These are phyloP conservation scores for Polietes domitor DNA, from an alignment of 2,888 invertebrate genomes.

Conservation along the genomic window DNA sequence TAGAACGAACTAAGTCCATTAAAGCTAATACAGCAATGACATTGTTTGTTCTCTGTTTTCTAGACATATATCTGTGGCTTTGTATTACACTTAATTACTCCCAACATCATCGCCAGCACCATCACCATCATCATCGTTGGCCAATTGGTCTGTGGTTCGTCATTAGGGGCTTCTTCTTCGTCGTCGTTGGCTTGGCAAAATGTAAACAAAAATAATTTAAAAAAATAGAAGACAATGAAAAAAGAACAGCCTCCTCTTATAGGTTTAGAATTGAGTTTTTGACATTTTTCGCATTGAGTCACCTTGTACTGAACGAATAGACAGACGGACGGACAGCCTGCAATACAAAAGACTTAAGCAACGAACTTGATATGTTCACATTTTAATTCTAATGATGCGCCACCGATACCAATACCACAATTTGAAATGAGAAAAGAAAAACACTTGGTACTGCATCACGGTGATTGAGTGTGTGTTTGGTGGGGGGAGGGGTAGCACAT, in stretches of 20 bases:
- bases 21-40: slow-evolving; percentile 48
- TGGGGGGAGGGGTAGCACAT: slow-evolving; percentile 3
- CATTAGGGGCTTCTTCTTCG: too few relatives aligned
- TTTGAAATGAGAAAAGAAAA: too few relatives aligned
- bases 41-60: slow-evolving; percentile 37
- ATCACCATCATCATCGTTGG: too few relatives aligned
- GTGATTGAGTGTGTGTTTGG: background rate
- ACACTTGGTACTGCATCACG: too few relatives aligned
- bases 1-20: too few relatives aligned
- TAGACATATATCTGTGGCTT: too few relatives aligned
- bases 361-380: slow-evolving; percentile 64
- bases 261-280: slow-evolving; percentile 53
- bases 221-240: background rate
- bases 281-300: slow-evolving; percentile 61
- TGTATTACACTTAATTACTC: too few relatives aligned
- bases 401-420: background rate
- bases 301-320: slow-evolving; percentile 57
- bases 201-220: background rate
- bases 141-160: too few relatives aligned
- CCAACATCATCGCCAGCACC: too few relatives aligned
- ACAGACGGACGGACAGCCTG: slow-evolving; percentile 9
- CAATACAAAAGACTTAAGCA: slow-evolving; percentile 55
- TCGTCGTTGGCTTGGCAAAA: background rate
- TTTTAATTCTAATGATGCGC: slow-evolving; percentile 54
- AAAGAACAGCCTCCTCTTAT: background rate